Conservation (phyloP, 2,888 invertebrate species). For the Hermaeophaga mercurialis region DNA sequence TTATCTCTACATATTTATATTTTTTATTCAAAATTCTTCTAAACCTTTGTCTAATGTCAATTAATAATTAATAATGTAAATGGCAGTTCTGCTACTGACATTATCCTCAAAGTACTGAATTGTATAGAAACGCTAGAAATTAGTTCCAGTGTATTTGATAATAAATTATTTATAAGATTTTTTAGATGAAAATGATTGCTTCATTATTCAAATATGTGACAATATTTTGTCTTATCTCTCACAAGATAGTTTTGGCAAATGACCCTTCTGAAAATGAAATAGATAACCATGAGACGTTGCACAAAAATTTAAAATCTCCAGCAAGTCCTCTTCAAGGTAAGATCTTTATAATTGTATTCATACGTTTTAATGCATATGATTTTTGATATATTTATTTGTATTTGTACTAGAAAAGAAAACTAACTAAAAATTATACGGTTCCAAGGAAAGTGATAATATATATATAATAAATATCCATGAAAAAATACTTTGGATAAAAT, state of each 20-base stretch:
- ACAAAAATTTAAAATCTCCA: slow-evolving; percentile 51
- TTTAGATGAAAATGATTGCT: slow-evolving; percentile 4
- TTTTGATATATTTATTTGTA: neutral
- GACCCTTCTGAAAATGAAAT: slow-evolving; percentile 50
- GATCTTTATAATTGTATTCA: slow-evolving; percentile 11
- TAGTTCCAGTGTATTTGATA: neutral
- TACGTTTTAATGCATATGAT: neutral
- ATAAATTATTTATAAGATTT: slow-evolving; percentile 1
- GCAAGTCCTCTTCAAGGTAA: slow-evolving; percentile 52
- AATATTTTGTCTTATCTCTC: slow-evolving; percentile 19
- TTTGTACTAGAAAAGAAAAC: neutral
- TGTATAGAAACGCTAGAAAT: too few relatives aligned
- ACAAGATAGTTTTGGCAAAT: slow-evolving; percentile 37
- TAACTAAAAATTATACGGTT: neutral
- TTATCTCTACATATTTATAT: neutral
- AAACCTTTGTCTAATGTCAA: neutral
- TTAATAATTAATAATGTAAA: too few relatives aligned
- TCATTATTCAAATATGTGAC: neutral
- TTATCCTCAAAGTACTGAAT: too few relatives aligned
- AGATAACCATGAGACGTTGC: slow-evolving; percentile 41
- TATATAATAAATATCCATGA: too few relatives aligned
- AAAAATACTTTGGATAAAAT: neutral
- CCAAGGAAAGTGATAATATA: neutral
- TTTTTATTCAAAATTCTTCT: neutral
- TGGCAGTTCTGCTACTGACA: too few relatives aligned